Evolutionary conservation across 2,888 invertebrate species (phyloP).

Genomic region (Sarcophaga subvicina): DNA sequence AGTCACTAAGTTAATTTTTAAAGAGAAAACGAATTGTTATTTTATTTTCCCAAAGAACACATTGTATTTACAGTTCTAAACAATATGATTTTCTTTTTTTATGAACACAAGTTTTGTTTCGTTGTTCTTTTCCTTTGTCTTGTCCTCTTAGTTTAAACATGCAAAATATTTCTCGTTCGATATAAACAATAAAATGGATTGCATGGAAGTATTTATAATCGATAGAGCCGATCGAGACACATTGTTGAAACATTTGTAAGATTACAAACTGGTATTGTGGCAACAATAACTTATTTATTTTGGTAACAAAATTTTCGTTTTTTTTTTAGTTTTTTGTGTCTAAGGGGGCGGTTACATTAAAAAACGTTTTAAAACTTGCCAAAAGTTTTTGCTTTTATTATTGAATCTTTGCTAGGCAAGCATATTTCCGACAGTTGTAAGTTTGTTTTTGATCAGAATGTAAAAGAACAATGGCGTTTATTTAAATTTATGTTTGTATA

Average conservation of each 20-base stretch:
- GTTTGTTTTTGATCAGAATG: not conserved
- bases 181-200: too few species aligned
- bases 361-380: slow-evolving; percentile 27
- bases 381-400: not conserved
- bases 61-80: too few species aligned
- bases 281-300: slow-evolving; percentile 61
- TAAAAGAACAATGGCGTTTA: not conserved
- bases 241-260: slow-evolving; percentile 15
- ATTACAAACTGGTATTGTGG: slow-evolving; percentile 18
- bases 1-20: too few species aligned
- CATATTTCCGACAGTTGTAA: not conserved
- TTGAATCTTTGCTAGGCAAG: not conserved
- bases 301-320: slow-evolving; percentile 43
- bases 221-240: not conserved
- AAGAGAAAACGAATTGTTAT: too few species aligned
- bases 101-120: too few species aligned
- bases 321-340: slow-evolving; percentile 4
- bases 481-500: too few species aligned
- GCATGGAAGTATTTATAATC: not conserved
- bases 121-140: too few species aligned
- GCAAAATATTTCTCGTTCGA: too few species aligned
- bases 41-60: too few species aligned
- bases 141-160: too few species aligned
- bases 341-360: slow-evolving; percentile 15
- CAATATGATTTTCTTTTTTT: too few species aligned